phyloP scores from a whole-genome alignment of 2,888 invertebrate genomes.

The Parelbella ahira region DNA sequence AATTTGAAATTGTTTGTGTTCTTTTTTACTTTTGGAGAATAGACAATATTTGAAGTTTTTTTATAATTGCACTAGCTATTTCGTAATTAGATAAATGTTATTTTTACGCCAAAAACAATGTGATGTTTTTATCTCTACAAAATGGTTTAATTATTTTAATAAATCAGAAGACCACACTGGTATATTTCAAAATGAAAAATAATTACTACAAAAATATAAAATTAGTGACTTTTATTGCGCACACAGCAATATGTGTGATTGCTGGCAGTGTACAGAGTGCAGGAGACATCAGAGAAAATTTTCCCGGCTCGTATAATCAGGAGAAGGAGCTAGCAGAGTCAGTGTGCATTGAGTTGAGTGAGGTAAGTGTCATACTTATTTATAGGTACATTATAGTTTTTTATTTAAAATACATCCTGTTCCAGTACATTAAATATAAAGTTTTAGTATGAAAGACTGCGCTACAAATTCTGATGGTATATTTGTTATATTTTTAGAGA shows the following conservation, averaged over 20 bases:
- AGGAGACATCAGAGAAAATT: conserved; percentile 21
- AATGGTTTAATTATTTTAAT: background rate
- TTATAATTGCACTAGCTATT: too few relatives aligned
- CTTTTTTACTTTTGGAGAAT: conserved; percentile 5
- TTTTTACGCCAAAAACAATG: too few relatives aligned
- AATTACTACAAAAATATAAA: background rate
- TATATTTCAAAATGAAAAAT: conserved; percentile 4
- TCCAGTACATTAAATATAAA: too few relatives aligned
- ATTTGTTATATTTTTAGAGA: too few relatives aligned
- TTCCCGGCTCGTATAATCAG: conserved; percentile 28
- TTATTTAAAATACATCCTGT: too few relatives aligned
- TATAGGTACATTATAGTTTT: too few relatives aligned
- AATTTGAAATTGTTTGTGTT: conserved; percentile 1
- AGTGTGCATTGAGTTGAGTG: conserved; percentile 28
- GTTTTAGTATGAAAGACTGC: too few relatives aligned
- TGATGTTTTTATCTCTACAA: too few relatives aligned
- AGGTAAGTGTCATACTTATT: too few relatives aligned
- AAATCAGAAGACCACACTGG: background rate
- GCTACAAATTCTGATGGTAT: too few relatives aligned
- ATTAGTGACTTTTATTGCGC: conserved; percentile 14
- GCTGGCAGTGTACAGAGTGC: conserved; percentile 14
- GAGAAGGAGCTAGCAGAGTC: conserved; percentile 27
- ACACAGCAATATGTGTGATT: conserved; percentile 15
- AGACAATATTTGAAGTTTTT: background rate
- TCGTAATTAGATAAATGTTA: too few relatives aligned